phyloP scores from a whole-genome alignment of 2,113 vertebrate species.

The Hemichromis elongatus region DNA sequence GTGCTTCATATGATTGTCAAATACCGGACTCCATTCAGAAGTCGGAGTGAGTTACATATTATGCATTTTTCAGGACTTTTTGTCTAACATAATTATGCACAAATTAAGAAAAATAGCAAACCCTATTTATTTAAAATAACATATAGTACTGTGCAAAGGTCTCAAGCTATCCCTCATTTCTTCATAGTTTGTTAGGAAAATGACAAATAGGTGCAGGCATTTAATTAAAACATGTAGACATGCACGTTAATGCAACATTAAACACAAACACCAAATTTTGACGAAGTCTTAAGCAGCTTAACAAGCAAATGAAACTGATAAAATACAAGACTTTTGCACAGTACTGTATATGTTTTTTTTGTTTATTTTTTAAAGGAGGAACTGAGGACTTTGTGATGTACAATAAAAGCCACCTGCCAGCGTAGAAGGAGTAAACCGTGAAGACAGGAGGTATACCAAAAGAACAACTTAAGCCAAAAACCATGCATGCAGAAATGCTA shows the following conservation, averaged over 20 bases:
- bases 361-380: background rate
- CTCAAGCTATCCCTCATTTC: background rate
- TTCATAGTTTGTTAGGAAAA: background rate
- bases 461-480: background rate
- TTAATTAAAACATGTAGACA: background rate
- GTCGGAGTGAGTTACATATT: background rate
- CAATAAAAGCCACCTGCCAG: background rate
- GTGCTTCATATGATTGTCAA: background rate
- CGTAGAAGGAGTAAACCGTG: background rate
- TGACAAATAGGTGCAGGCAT: background rate
- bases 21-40: background rate
- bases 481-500: background rate
- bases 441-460: background rate
- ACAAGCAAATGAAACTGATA: background rate
- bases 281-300: background rate
- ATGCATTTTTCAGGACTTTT: background rate
- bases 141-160: background rate
- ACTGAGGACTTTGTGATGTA: background rate
- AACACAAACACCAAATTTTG: background rate
- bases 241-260: background rate
- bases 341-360: background rate
- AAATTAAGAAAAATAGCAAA: background rate
- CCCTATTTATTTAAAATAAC: background rate
- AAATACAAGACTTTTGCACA: background rate
- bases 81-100: background rate